Percentiles rank a stretch among this genome's conserved stretches.
Conservation (phyloP, 2,113 vertebrate genomes). For the Micronycteris hirsuta region DNA sequence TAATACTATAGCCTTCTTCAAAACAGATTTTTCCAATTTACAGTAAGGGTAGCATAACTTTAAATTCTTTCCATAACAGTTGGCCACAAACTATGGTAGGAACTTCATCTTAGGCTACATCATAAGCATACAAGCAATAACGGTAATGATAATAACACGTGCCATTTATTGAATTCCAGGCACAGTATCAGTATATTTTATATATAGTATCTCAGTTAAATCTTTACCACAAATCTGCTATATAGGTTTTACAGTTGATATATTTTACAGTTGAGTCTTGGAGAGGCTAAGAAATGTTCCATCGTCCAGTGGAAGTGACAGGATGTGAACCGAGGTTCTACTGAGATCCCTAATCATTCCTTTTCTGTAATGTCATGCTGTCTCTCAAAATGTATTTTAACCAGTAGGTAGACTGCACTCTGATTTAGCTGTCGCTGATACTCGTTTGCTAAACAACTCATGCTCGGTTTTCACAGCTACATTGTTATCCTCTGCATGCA, state of each 20-base stretch:
- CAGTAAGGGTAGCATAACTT: neutral
- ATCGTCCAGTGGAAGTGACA: neutral
- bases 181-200: neutral
- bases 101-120: neutral
- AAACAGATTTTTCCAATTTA: conserved; percentile 5
- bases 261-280: neutral
- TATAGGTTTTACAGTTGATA: neutral
- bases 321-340: neutral
- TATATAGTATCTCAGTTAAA: neutral
- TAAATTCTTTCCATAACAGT: neutral
- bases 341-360: neutral
- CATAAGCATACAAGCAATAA: neutral
- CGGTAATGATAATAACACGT: neutral
- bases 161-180: neutral
- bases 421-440: neutral
- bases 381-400: neutral
- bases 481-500: neutral
- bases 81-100: neutral
- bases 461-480: neutral
- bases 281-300: neutral
- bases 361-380: neutral
- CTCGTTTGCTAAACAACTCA: neutral
- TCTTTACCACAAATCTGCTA: neutral
- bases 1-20: neutral
- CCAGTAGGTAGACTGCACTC: neutral